A percentile compares a stretch with the other conserved stretches of the same genome.
These are phyloP conservation scores for Enteromius argenteus DNA, from an alignment of 2,797 vertebrate species.

Conservation along the genomic window DNA sequence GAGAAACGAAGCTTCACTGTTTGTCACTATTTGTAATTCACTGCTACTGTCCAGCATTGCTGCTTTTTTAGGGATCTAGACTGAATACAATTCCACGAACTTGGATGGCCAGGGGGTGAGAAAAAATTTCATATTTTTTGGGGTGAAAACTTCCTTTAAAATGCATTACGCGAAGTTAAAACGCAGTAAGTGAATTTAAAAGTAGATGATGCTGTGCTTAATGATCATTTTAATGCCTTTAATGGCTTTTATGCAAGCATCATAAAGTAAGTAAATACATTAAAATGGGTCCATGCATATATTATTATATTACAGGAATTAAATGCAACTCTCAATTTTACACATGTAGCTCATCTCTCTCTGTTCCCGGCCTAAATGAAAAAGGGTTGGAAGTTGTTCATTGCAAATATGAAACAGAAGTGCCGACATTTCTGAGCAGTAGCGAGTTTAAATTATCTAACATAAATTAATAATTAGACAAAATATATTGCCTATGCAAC, in stretches of 20 bases:
- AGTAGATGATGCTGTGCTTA: background rate
- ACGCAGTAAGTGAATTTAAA: background rate
- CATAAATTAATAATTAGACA: background rate
- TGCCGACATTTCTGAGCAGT: background rate
- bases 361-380: background rate
- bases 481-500: slow-evolving; percentile 4
- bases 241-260: background rate
- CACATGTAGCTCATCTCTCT: background rate
- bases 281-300: background rate
- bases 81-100: too few species aligned
- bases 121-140: background rate
- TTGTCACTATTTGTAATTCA: background rate
- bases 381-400: background rate
- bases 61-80: too few species aligned
- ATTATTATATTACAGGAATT: background rate
- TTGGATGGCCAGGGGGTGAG: background rate
- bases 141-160: background rate
- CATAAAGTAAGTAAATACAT: background rate
- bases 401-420: background rate
- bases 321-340: background rate
- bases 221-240: slow-evolving; percentile 8
- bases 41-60: background rate
- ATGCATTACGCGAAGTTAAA: background rate
- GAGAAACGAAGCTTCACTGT: background rate
- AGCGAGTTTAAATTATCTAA: background rate